A percentile compares a stretch with the other conserved stretches of the same genome.
phyloP scores from a whole-genome alignment of 2,888 invertebrate species.

The Mechanitis mazaeus region DNA sequence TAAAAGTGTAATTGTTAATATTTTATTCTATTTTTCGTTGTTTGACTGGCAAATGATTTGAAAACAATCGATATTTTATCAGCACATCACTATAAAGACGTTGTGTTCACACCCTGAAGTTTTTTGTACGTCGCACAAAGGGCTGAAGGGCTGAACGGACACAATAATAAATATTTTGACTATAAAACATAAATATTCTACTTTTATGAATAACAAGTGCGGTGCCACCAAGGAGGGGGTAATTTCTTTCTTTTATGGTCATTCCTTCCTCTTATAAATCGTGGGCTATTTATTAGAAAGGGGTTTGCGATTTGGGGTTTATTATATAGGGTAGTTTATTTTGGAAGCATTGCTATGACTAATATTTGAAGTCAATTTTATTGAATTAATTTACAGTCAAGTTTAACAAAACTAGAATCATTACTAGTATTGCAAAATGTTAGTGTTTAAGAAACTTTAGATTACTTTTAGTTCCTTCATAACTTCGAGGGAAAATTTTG shows the following conservation, averaged over 20 bases:
- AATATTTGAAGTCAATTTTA: background rate
- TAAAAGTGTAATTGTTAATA: no score
- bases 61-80: conserved; percentile 28
- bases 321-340: background rate
- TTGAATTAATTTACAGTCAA: no score
- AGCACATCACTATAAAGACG: conserved; percentile 40
- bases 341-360: background rate
- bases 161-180: conserved; percentile 77
- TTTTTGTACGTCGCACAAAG: conserved; percentile 68
- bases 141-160: conserved; percentile 65
- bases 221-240: conserved; percentile 61
- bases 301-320: conserved; percentile 45
- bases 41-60: no score
- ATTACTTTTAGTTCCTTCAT: no score
- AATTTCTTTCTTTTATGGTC: conserved; percentile 66
- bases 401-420: no score
- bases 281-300: conserved; percentile 61
- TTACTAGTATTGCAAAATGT: no score
- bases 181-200: conserved; percentile 74
- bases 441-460: no score
- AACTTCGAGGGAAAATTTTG: no score
- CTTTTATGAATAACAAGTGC: conserved; percentile 73
- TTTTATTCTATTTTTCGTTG: no score
- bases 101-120: conserved; percentile 66
- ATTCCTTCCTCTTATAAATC: conserved; percentile 66